Base-by-base conservation (phyloP, 2,797 vertebrate species). In the Cryptoblepharus egeriae region DNA sequence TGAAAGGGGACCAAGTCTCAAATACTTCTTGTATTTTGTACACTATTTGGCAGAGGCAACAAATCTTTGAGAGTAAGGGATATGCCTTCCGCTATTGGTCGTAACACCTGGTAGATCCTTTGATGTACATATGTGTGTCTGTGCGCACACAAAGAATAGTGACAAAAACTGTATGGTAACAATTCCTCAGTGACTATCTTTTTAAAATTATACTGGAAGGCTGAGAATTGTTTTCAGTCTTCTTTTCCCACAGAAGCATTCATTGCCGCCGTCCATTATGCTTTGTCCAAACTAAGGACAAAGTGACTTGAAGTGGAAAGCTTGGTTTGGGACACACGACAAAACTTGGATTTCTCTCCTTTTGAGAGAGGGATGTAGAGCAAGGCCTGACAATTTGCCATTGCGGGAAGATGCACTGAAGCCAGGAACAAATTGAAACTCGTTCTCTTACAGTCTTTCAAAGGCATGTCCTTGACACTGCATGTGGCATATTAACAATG, bases 401-500 rank as follows among this genome's bases (percentile, higher is more conserved):
- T 85, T 63, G 45, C 49, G 90, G 45, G 80, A 84, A 85, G 80
- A 77, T 80, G 75, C 90, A 52, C 49, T 52, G 49, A 52, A 77
- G 82, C 81, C 90, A 90, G 82, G 84, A 90, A 82, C 73, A 83
- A 88, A 85, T 0, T 75, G 78, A 84, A 79, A 71, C 20, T 64
- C 78, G 73, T 87, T 87, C 77, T 30, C 30, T 45, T 83, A 76
- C 80, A 83, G 74, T 85, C 57, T 84, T 73, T 84, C 75, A 88
- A 83, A 86, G 39, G 73, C 10, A 3, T 73, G 88, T 86, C 64
- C n/a, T 52, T 88, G 89, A 75, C 84, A 63, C 6, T 39, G 45
- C 58, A 30, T 42, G 26, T 68, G 10, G 84, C 75, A 45, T 57
- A 3, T 81, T 35, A 45, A 77, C 79, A 76, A 80, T 65, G 79